These are phyloP conservation scores for Acinonyx jubatus DNA, from an alignment of 2,113 vertebrate species.

Conservation along the genomic window DNA sequence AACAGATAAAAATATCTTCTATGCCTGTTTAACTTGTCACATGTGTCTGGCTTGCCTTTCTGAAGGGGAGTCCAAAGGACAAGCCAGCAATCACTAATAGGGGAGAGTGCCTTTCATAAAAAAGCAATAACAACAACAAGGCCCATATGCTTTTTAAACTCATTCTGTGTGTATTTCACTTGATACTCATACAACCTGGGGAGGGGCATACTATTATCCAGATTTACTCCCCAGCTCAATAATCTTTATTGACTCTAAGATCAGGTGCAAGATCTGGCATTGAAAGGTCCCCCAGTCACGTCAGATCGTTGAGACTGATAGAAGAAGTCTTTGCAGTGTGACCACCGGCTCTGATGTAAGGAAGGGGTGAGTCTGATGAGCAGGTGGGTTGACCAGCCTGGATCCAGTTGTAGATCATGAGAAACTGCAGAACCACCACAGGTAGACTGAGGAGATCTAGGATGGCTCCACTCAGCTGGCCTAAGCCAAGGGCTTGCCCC, in stretches of 20 bases:
- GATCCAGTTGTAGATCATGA: background rate
- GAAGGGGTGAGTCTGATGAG: background rate
- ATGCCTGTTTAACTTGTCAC: slow-evolving; percentile 71
- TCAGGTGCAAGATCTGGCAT: background rate
- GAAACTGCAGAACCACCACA: background rate
- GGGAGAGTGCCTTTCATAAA: slow-evolving; percentile 28
- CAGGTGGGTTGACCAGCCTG: background rate
- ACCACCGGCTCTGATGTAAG: background rate
- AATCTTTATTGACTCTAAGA: slow-evolving; percentile 20
- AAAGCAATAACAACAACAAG: slow-evolving; percentile 2
- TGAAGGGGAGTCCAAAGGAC: slow-evolving; percentile 52
- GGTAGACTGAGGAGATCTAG: background rate
- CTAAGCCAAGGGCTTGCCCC: background rate
- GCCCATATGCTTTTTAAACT: background rate
- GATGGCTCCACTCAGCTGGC: background rate
- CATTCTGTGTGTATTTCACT: slow-evolving; percentile 25
- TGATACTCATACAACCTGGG: background rate
- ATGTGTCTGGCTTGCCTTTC: slow-evolving; percentile 61
- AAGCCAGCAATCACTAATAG: slow-evolving; percentile 41
- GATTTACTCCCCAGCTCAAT: background rate
- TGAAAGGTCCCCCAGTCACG: background rate
- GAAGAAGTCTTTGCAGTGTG: background rate
- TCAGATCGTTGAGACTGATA: background rate
- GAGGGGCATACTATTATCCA: background rate
- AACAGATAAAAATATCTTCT: slow-evolving; percentile 75